Evolutionary conservation across 2,113 vertebrate species (phyloP), one percentile per base, ranked within the genome.

Genomic region (Nipponia nippon): DNA sequence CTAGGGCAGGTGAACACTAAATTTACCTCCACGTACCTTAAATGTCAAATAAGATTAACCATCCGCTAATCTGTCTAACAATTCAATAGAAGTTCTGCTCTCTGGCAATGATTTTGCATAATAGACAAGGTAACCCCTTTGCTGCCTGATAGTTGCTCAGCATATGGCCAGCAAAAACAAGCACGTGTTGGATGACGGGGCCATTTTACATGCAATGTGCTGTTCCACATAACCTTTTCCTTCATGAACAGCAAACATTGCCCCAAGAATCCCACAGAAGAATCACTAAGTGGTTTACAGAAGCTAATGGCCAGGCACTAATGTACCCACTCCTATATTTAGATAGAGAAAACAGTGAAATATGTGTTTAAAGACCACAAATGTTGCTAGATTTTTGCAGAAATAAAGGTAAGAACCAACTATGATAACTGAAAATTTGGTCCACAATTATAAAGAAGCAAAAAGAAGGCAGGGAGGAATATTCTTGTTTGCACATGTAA

Each of bases 31-130:
- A 92, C 91, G 86, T 95, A 69, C 65, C 94, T 93, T 93, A 92
- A 91, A 94, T 89, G 92, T 97, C 95, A 94, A 71, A 72, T 32
- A 95, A 95, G 83, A 97, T 96, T 95, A 97, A 89, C 83, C 25
- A 89, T 82, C 77, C 22, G 1, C 65, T 89, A 91, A 93, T 85
- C 83, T 3, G 5, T 62, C 91, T 61, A 93, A 82, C 76, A 76
- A 34, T 78, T 92, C 73, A 72, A 70, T 47, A 27, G 34, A 72
- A 95, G 53, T 95, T 76, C 56, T 96, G 61, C 56, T 93, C 49
- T 44, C 56, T 91, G 61, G 67, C 76, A 80, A 16, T 47, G 56
- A 40, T 89, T 86, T 87, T 93, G 81, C 44, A 30, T 50, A 87
- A 89, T 1, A 92, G 89, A 71, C 50, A 46, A 67, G 38, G 47